These are phyloP conservation scores for Karalla daura DNA, from an alignment of 2,797 vertebrate species.

Conservation along the genomic window DNA sequence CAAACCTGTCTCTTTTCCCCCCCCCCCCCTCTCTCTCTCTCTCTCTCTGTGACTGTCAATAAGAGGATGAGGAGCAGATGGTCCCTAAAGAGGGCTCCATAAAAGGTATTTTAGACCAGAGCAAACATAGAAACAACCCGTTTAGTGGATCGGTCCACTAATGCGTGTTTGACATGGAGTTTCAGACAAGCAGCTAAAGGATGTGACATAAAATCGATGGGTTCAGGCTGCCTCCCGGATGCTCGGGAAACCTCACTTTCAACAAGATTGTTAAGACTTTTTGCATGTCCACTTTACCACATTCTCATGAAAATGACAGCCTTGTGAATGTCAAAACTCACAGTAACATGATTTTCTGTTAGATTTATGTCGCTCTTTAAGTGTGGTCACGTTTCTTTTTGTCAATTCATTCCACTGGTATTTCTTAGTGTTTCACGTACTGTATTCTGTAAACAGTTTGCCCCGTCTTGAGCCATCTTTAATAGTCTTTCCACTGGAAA, in stretches of 20 bases:
- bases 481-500: neutral
- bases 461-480: neutral
- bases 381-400: neutral
- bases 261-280: neutral
- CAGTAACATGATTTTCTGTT: neutral
- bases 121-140: constrained; percentile 45
- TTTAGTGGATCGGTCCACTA: constrained; percentile 47
- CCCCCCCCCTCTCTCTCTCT: too few relatives aligned
- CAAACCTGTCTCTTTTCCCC: too few relatives aligned
- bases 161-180: constrained; percentile 43
- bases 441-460: neutral
- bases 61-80: constrained; percentile 51
- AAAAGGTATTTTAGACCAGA: constrained; percentile 55
- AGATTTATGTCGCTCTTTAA: neutral
- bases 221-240: neutral
- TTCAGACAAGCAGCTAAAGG: constrained; percentile 12
- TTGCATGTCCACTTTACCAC: too few relatives aligned
- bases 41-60: constrained; percentile 64
- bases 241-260: neutral
- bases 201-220: neutral
- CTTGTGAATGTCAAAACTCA: too few relatives aligned
- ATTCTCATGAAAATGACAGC: too few relatives aligned
- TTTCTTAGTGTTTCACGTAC: neutral
- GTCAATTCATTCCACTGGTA: neutral
- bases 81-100: constrained; percentile 39